Conservation (phyloP, 2,797 vertebrate species). For the Novumbra hubbsi region DNA sequence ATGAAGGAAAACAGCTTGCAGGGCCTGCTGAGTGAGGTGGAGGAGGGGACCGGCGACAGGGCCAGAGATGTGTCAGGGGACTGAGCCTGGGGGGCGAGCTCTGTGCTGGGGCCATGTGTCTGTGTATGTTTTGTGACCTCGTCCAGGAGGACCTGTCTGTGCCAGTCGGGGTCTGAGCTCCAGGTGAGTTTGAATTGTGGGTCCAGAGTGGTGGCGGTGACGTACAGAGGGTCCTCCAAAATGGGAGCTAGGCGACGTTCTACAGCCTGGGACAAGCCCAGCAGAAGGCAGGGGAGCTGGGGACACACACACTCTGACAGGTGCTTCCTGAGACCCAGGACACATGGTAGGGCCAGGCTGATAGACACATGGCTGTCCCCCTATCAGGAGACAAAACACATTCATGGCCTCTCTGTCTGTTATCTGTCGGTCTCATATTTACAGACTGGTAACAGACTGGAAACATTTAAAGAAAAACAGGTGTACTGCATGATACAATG, state of each 20-base stretch:
- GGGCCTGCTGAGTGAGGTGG: constrained; percentile 65
- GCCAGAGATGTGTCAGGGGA: constrained; percentile 40
- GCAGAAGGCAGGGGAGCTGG: constrained; percentile 67
- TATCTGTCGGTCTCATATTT: constrained; percentile 27
- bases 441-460: too few species aligned
- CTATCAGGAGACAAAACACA: constrained; percentile 4
- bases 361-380: constrained; percentile 75
- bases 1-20: constrained; percentile 82
- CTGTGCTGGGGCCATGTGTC: constrained; percentile 57
- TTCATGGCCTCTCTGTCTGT: constrained; percentile 6
- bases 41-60: constrained; percentile 57
- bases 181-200: constrained; percentile 83
- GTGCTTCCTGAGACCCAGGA: constrained; percentile 79
- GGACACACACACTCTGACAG: constrained; percentile 73
- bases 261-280: constrained; percentile 69
- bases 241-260: constrained; percentile 70
- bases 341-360: constrained; percentile 77
- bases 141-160: constrained; percentile 75
- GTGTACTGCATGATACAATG: too few species aligned
- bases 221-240: constrained; percentile 76
- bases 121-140: constrained; percentile 75
- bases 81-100: constrained; percentile 60
- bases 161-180: constrained; percentile 80
- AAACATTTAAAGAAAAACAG: too few species aligned
- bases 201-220: constrained; percentile 77